These are phyloP conservation scores for Hippoglossus stenolepis DNA, from an alignment of 2,113 vertebrate genomes.

Conservation along the genomic window DNA sequence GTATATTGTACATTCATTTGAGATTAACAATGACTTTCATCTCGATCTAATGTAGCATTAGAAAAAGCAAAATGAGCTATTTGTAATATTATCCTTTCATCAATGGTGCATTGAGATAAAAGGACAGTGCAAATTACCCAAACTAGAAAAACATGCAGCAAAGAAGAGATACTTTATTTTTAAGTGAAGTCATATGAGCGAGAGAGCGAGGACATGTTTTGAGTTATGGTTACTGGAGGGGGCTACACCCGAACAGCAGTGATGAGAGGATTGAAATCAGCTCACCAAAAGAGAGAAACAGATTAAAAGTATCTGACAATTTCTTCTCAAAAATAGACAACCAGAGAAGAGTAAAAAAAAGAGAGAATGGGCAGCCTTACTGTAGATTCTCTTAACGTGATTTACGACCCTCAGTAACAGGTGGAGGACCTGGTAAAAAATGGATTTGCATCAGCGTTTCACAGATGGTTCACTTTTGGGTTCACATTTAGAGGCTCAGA, in stretches of 20 bases:
- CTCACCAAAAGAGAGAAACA: background rate
- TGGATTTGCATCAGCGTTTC: constrained; percentile 56
- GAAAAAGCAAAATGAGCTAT: background rate
- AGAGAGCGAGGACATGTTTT: background rate
- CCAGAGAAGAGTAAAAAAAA: background rate
- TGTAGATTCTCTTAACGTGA: constrained; percentile 32
- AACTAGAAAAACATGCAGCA: background rate
- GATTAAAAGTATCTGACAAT: background rate
- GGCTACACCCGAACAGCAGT: background rate
- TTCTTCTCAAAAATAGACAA: constrained; percentile 2
- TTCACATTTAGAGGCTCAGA: constrained; percentile 51
- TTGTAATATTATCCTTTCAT: background rate
- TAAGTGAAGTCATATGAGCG: background rate
- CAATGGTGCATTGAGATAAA: background rate
- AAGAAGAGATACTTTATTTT: background rate
- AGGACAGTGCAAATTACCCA: background rate
- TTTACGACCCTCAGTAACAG: constrained; percentile 49
- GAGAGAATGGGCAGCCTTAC: constrained; percentile 7
- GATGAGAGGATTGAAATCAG: constrained; percentile 21
- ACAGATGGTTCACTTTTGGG: constrained; percentile 55
- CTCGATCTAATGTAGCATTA: background rate
- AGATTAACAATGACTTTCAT: too few species aligned
- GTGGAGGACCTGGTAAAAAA: constrained; percentile 32
- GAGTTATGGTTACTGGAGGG: background rate
- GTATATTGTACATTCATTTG: too few species aligned